Base-by-base conservation (phyloP, 2,888 invertebrate species). In the Cephus pygmeus region DNA sequence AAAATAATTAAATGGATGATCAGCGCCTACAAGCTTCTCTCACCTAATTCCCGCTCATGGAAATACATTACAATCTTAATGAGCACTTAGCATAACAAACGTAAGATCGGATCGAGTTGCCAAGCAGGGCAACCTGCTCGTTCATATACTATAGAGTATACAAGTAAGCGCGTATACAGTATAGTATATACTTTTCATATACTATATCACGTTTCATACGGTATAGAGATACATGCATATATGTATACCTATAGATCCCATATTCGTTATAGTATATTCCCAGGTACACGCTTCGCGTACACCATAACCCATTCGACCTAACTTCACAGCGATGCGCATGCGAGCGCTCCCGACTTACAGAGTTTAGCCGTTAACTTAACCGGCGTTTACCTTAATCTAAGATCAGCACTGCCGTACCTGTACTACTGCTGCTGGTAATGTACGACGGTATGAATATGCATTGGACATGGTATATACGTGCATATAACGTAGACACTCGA, bases 331-430 rank as follows among this genome's bases (percentile, higher is more conserved):
- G 87, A 89, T 88, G 89, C 88, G 89, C 89, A 88, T 89, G 90
- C 89, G 89, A 88, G 87, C 85, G 83, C 84, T 87, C 86, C 83
- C 88, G 88, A 89, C 90, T 91, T 88, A 88, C 88, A 88, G 88
- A 89, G 90, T 90, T 90, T 89, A 91, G 91, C 91, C 91, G 91
- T 91, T 91, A 91, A 91, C 91, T 91, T 91, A 91, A 91, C 91
- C 91, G 91, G 91, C 91, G 91, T 91, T 91, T 91, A 91, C 91
- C 91, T 90, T 91, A 91, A 91, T 91, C 91, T 91, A 90, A 91
- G 91, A 91, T 91, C 91, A 88, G 88, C 87, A 23, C 34, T 73
- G 73, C 86, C 83, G 85, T 86, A 85, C 86, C 87, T 83, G 86
- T 83, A 84, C 86, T 34, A 84, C 86, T 34, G 71, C 82, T 76